Evolutionary conservation across 2,113 vertebrate species (phyloP), one percentile per base, ranked within the genome.

Genomic region (Sapajus apella): DNA sequence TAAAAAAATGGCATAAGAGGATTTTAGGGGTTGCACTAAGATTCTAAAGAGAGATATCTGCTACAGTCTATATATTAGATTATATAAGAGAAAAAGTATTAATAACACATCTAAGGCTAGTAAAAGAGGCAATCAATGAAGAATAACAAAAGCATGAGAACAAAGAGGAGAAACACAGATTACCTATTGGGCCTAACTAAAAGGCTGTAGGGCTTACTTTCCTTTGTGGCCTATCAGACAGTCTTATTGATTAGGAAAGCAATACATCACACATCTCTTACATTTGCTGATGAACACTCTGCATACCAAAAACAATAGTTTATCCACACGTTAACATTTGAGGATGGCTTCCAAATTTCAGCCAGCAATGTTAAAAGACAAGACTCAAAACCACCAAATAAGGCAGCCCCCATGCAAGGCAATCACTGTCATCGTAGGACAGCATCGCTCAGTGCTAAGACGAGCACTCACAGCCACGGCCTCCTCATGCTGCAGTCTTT

Each of bases 71-170:
- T 52, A 43, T 23, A 58, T 47, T 68, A 52, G 11, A 85, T 70
- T 88, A 75, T 68, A 79, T 30, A 68, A 89, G 77, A 83, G 82
- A 91, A 77, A 64, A 52, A 40, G 45, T 73, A 94, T 64, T 64
- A 92, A 16, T 40, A 94, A 92, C 9, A 43, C 8, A 12, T 27
- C 8, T 18, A 21, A 0, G 5, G 20, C 55, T 64, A 72, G 35
- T 40, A 96, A 88, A 87, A 86, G 25, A 92, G 40, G 14, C 7
- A 91, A 40, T 0, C 18, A 30, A 72, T 77, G n/a, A 94, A 87
- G 70, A 76, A 55, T 43, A 83, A 66, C 16, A 75, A 72, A 83
- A 70, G 23, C 5, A 45, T 37, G 6, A 87, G 43, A 18, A 70
- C 37, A 80, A 35, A 89, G 47, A 37, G 23, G 85, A 37, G 88